Conservation (phyloP, 2,888 invertebrate genomes). For the Luperina nickerlii region DNA sequence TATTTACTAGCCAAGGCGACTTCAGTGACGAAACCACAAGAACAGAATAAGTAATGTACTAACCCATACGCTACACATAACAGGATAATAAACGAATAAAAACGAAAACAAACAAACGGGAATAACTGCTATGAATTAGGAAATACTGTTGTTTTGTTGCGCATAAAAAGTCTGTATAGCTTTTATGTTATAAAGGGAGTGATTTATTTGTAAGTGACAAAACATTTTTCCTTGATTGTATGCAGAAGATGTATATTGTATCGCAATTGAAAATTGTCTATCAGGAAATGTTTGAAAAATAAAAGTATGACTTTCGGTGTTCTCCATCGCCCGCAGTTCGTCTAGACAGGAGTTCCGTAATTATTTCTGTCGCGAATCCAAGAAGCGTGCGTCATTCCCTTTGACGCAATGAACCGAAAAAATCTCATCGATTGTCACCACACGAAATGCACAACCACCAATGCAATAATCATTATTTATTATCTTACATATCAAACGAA, state of each 20-base stretch:
- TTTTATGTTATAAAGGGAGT: not conserved
- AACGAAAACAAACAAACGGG: slow-evolving; percentile 30
- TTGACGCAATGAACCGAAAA: slow-evolving; percentile 79
- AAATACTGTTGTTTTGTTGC: not conserved
- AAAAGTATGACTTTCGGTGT: slow-evolving; percentile 44
- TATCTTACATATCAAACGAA: slow-evolving; percentile 4
- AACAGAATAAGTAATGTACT: too few species aligned
- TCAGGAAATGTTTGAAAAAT: slow-evolving; percentile 30
- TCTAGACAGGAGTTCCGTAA: slow-evolving; percentile 78
- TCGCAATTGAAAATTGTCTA: slow-evolving; percentile 8
- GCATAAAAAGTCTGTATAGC: not conserved
- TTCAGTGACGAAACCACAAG: slow-evolving; percentile 24
- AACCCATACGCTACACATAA: slow-evolving; percentile 34
- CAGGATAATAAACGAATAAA: slow-evolving; percentile 47
- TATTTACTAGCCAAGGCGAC: not conserved
- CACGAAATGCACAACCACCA: slow-evolving; percentile 39
- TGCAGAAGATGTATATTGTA: not conserved
- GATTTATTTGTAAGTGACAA: not conserved
- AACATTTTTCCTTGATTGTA: not conserved
- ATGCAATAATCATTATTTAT: slow-evolving; percentile 15
- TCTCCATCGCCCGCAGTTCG: slow-evolving; percentile 58
- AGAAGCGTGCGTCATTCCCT: slow-evolving; percentile 79
- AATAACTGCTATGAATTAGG: slow-evolving; percentile 41
- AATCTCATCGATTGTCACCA: slow-evolving; percentile 68
- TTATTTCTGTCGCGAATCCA: slow-evolving; percentile 78